Conservation (phyloP, 1,140 invertebrate species). For the Ceratina japonica region DNA sequence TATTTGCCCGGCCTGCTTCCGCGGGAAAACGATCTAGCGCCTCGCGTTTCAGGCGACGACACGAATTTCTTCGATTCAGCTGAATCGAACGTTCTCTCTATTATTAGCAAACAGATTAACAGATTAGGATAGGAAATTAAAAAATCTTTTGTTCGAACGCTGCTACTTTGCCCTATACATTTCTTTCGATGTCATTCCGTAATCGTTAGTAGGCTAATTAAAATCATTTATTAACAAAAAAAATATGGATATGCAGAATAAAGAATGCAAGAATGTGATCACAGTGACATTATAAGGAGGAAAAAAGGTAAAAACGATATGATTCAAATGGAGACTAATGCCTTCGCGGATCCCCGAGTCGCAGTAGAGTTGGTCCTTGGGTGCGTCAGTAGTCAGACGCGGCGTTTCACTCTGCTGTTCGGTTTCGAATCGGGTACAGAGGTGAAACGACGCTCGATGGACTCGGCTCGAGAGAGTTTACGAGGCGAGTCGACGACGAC, state of each 20-base stretch:
- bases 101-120: too few relatives aligned
- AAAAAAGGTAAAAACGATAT: neutral
- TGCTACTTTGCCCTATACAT: too few relatives aligned
- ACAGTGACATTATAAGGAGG: neutral
- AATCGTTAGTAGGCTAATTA: too few relatives aligned
- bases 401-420: neutral
- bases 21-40: slow-evolving; percentile 47
- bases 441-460: slow-evolving; percentile 27
- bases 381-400: slow-evolving; percentile 18
- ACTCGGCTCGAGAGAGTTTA: slow-evolving; percentile 18
- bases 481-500: slow-evolving; percentile 23
- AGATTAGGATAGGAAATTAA: too few relatives aligned
- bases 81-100: neutral
- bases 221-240: too few relatives aligned
- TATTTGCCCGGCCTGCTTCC: slow-evolving; percentile 51
- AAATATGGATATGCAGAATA: too few relatives aligned
- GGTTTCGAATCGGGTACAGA: slow-evolving; percentile 11
- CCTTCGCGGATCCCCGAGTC: neutral
- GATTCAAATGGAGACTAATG: neutral
- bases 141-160: too few relatives aligned
- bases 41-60: slow-evolving; percentile 41
- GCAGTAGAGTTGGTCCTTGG: slow-evolving; percentile 24
- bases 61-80: slow-evolving; percentile 15
- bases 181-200: too few relatives aligned
- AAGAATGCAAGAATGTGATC: too few relatives aligned